Evolutionary conservation across 2,888 invertebrate genomes (phyloP), one percentile per base, ranked within the genome.

Genomic region (Apodemia mormo): DNA sequence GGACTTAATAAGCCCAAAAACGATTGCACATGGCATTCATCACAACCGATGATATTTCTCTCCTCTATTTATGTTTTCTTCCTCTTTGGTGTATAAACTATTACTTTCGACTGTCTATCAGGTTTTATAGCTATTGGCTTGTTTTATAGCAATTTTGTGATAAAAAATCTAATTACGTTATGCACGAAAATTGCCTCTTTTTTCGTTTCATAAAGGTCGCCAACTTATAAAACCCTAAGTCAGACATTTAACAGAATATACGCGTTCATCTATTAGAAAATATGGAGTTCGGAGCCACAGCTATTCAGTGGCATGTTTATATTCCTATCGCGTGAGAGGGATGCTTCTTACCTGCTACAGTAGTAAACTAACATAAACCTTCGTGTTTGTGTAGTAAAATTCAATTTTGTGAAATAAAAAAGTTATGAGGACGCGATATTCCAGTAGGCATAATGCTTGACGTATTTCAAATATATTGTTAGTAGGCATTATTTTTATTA

Each of bases 161-260:
- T 22, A 22, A 22, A 22, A 22, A 22, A 22, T 22, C 22, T 22
- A 40, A 40, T 5, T 40, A 40, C 40, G 40, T 40, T 33, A 43
- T 10, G 9, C 9, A 43, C 10, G 10, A 43, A 1, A 8, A 10
- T 10, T 1, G 12, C 45, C 7, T 2, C 3, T 1, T 45, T 45
- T 43, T 45, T 45, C 14, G 14, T 14, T 14, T 45, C 30, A 30
- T 10, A 58, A 58, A 58, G 10, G 58, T 30, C 58, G 8, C 12
- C 30, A 58, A 30, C 29, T 77, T 84, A 83, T 80, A 82, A 81
- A 75, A 86, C 58, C 10, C 30, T 22, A 90, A 92, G 84, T 92
- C 91, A 82, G 85, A 85, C 87, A 88, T 87, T 92, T 90, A 90
- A 82, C 85, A 85, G 83, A 85, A 91, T 90, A 88, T 90, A 89